Conservation (phyloP, 2,113 vertebrate genomes). For the Panurus biarmicus region DNA sequence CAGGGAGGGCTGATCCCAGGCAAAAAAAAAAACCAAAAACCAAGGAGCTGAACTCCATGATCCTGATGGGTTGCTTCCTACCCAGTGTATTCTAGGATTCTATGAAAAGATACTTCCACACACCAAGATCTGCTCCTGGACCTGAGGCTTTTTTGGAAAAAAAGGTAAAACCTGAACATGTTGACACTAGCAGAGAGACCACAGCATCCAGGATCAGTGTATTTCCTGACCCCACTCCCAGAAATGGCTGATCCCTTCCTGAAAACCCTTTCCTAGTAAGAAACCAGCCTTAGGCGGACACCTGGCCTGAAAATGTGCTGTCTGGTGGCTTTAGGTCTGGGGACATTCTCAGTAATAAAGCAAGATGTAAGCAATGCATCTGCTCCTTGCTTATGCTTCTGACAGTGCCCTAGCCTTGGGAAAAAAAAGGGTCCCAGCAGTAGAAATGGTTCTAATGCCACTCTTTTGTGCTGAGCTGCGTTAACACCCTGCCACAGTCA, state of each 20-base stretch:
- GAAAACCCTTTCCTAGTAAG: not conserved
- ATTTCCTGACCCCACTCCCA: not conserved
- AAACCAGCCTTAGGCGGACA: not conserved
- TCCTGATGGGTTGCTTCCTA: not conserved
- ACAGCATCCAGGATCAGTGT: accelerated
- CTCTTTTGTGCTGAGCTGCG: not conserved
- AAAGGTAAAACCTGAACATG: not conserved
- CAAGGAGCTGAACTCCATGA: not conserved
- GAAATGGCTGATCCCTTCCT: not conserved
- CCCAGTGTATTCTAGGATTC: not conserved
- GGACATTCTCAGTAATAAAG: not conserved
- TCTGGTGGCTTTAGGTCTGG: not conserved
- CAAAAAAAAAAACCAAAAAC: not conserved
- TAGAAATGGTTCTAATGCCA: not conserved
- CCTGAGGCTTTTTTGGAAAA: not conserved
- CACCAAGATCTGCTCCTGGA: not conserved
- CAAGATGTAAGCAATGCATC: not conserved
- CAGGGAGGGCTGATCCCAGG: not conserved
- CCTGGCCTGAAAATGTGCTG: not conserved
- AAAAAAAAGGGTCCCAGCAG: not conserved
- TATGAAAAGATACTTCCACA: not conserved
- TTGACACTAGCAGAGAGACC: not conserved
- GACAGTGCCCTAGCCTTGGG: not conserved
- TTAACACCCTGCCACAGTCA: not conserved
- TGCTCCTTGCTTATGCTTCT: not conserved